These are phyloP conservation scores for Sipha flava DNA, from an alignment of 1,140 invertebrate genomes.

Conservation along the genomic window DNA sequence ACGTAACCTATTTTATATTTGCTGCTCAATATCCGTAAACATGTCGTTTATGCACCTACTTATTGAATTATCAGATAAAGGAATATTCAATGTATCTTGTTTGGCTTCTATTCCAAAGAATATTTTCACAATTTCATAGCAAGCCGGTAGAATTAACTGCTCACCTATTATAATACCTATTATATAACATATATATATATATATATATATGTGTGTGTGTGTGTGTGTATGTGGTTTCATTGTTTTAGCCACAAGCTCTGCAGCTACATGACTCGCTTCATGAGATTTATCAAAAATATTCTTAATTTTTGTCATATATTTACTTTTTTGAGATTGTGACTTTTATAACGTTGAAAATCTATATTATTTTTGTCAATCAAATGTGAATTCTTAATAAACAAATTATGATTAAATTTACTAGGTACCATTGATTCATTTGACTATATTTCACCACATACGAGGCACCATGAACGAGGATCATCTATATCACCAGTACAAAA, in stretches of 20 bases:
- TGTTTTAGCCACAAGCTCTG: background rate
- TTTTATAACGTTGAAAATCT: too few relatives aligned
- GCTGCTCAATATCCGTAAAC: background rate
- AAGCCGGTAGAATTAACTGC: background rate
- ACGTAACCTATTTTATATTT: too few relatives aligned
- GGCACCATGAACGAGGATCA: too few relatives aligned
- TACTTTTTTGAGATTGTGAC: background rate
- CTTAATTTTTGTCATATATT: background rate
- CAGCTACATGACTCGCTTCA: background rate
- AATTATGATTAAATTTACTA: background rate
- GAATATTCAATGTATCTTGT: background rate
- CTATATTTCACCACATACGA: too few relatives aligned
- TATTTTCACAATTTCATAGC: background rate
- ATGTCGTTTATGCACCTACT: background rate
- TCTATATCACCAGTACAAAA: too few relatives aligned
- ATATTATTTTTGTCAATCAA: too few relatives aligned
- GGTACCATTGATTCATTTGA: background rate
- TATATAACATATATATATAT: too few relatives aligned
- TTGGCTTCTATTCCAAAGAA: background rate
- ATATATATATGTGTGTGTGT: too few relatives aligned
- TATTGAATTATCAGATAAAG: background rate
- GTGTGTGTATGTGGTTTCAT: background rate
- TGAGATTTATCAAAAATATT: background rate
- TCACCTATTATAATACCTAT: too few relatives aligned
- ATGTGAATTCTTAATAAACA: background rate